Conservation (phyloP, 2,888 invertebrate species). For the Latheticus oryzae region DNA sequence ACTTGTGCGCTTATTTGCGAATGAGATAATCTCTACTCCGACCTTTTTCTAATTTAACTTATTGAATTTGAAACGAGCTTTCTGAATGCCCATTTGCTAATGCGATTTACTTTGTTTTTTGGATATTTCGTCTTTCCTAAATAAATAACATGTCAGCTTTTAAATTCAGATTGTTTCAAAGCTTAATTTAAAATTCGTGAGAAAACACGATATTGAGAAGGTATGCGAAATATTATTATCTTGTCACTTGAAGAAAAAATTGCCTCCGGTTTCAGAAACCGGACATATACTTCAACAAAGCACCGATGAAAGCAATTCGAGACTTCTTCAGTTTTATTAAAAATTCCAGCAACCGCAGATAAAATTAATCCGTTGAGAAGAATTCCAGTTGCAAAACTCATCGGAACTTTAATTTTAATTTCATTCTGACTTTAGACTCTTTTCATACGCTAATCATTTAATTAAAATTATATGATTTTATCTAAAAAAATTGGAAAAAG, state of each 20-base stretch:
- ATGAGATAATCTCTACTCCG: slow-evolving; percentile 35
- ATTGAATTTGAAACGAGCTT: slow-evolving; percentile 33
- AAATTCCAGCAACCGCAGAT: slow-evolving; percentile 50
- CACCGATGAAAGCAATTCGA: slow-evolving; percentile 16
- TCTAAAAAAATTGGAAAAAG: slow-evolving; percentile 52
- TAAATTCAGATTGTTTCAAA: too few relatives aligned
- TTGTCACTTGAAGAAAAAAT: slow-evolving; percentile 13
- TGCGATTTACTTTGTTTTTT: slow-evolving; percentile 39
- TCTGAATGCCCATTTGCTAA: slow-evolving; percentile 33
- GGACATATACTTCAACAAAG: slow-evolving; percentile 18
- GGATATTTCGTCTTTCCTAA: slow-evolving; percentile 15
- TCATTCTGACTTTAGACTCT: slow-evolving; percentile 55
- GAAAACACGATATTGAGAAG: neutral
- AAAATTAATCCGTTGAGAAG: slow-evolving; percentile 49
- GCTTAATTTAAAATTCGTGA: too few relatives aligned
- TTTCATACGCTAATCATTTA: slow-evolving; percentile 60
- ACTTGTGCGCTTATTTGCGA: slow-evolving; percentile 45
- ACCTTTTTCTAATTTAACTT: slow-evolving; percentile 42
- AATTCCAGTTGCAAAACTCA: slow-evolving; percentile 46
- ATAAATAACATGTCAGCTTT: slow-evolving; percentile 29
- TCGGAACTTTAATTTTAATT: slow-evolving; percentile 54
- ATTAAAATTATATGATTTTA: slow-evolving; percentile 60
- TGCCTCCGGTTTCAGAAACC: neutral
- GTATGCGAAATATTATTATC: slow-evolving; percentile 3
- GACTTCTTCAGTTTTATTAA: slow-evolving; percentile 47